These are phyloP conservation scores for Lethocerus indicus DNA, from an alignment of 1,140 invertebrate species.

Conservation along the genomic window DNA sequence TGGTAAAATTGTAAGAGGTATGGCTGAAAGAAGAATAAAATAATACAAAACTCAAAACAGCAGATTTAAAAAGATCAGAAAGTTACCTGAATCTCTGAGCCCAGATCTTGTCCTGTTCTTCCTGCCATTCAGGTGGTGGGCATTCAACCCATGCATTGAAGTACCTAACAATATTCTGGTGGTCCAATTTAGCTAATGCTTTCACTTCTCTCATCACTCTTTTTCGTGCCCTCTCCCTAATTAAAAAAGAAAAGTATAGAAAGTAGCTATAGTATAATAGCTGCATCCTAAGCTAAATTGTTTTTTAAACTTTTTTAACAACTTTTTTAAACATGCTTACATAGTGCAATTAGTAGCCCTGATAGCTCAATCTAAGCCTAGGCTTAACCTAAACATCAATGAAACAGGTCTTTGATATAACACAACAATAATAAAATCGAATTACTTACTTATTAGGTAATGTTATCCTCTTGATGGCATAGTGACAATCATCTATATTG, in stretches of 20 bases:
- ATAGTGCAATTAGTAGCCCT: too few species aligned
- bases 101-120: constrained; percentile 53
- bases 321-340: too few species aligned
- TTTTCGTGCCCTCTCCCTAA: constrained; percentile 55
- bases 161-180: constrained; percentile 87
- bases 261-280: too few species aligned
- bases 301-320: neutral
- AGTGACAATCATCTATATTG: constrained; percentile 84
- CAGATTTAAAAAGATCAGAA: too few species aligned
- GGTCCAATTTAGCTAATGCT: constrained; percentile 84
- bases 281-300: neutral
- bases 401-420: neutral
- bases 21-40: too few species aligned
- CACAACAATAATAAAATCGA: constrained; percentile 5
- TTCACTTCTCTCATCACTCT: constrained; percentile 85
- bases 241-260: too few species aligned
- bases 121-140: constrained; percentile 75
- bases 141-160: constrained; percentile 88
- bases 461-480: constrained; percentile 89
- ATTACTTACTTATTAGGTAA: constrained; percentile 57
- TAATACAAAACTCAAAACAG: too few species aligned
- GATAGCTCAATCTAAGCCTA: neutral
- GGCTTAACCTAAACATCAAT: too few species aligned
- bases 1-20: too few species aligned
- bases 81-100: constrained; percentile 23